A percentile compares a stretch with the other conserved stretches of the same genome.
Conservation (phyloP, 2,113 vertebrate genomes). For the Urocolius indicus region DNA sequence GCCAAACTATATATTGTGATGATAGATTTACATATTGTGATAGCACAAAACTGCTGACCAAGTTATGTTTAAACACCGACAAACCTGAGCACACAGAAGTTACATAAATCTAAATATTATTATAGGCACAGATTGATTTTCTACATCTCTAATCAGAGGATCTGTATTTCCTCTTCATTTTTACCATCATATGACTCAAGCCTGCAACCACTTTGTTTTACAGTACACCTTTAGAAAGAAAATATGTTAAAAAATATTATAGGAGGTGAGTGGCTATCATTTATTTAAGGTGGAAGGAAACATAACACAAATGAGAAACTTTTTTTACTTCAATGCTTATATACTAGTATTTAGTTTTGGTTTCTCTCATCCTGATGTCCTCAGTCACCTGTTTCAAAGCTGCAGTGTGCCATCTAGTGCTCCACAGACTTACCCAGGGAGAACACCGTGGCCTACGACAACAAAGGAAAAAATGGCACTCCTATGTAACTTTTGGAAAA, state of each 20-base stretch:
- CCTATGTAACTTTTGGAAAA: background rate
- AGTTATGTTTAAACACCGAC: background rate
- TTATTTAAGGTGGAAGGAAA: background rate
- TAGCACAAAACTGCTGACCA: background rate
- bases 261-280: background rate
- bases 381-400: conserved; percentile 1
- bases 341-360: background rate
- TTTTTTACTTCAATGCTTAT: background rate
- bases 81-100: background rate
- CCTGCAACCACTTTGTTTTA: background rate
- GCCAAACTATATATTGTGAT: background rate
- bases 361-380: background rate
- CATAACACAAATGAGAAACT: background rate
- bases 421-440: background rate
- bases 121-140: background rate
- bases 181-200: background rate
- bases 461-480: background rate
- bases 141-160: background rate
- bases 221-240: background rate
- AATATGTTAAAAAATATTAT: background rate
- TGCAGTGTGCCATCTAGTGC: conserved; percentile 76
- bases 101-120: background rate
- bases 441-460: accelerated
- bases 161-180: background rate
- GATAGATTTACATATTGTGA: accelerated